Percentiles rank a stretch among this genome's conserved stretches.
phyloP scores from a whole-genome alignment of 1,140 invertebrate species.

The Coenobita brevimanus region DNA sequence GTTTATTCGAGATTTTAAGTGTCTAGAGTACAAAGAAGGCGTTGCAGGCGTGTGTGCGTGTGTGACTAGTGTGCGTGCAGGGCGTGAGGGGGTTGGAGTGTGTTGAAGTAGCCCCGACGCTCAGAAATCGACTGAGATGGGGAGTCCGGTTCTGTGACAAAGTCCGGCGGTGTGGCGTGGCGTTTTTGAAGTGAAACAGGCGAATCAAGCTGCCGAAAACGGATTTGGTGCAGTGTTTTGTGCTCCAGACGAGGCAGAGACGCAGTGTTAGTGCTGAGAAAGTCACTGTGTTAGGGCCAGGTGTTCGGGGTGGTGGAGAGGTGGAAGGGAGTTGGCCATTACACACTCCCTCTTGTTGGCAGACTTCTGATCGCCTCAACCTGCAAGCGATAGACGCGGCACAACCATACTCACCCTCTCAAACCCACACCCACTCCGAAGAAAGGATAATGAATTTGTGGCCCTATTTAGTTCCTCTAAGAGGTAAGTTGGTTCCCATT shows the following conservation, averaged over 20 bases:
- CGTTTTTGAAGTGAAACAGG: constrained; percentile 56
- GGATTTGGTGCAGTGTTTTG: background rate
- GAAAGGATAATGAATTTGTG: no score
- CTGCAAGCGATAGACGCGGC: background rate
- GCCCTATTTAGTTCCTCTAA: no score
- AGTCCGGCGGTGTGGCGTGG: constrained; percentile 52
- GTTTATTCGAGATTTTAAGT: constrained; percentile 7
- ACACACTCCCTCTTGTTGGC: constrained; percentile 33
- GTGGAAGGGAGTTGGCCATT: constrained; percentile 35
- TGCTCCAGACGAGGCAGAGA: background rate
- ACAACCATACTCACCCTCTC: no score
- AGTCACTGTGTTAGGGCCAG: background rate
- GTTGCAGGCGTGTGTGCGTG: background rate
- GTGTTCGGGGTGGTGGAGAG: constrained; percentile 12
- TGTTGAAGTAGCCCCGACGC: background rate
- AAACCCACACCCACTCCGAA: no score
- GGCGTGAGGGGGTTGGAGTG: background rate
- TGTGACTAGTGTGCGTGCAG: constrained; percentile 19
- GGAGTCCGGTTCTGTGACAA: constrained; percentile 55
- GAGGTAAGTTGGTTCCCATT: no score
- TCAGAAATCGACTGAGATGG: constrained; percentile 43
- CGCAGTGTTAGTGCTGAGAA: background rate
- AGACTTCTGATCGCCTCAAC: constrained; percentile 20
- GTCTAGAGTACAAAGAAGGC: constrained; percentile 9
- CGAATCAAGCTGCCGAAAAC: background rate